A percentile compares a stretch with the other conserved stretches of the same genome.
These are phyloP conservation scores for Clupea harengus DNA, from an alignment of 2,113 vertebrate genomes.

Conservation along the genomic window DNA sequence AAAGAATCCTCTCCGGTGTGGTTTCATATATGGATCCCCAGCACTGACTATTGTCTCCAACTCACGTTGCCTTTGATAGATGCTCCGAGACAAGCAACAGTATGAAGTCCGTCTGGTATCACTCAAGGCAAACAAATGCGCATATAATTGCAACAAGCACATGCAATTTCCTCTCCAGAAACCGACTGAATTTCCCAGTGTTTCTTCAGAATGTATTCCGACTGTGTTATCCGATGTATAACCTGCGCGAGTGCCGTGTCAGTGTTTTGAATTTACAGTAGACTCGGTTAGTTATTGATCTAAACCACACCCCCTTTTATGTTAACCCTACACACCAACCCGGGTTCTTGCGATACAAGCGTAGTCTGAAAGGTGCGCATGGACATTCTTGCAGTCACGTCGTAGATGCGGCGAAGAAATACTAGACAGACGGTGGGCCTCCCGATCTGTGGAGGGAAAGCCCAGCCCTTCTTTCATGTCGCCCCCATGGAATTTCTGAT, in stretches of 20 bases:
- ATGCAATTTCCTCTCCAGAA: not conserved
- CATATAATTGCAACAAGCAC: not conserved
- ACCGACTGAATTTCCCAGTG: not conserved
- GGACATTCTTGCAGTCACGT: slow-evolving; percentile 55
- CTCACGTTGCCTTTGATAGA: slow-evolving; percentile 2
- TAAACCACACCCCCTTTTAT: slow-evolving; percentile 67
- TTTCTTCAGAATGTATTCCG: slow-evolving; percentile 9
- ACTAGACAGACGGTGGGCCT: not conserved
- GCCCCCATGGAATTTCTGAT: not conserved
- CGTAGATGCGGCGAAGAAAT: not conserved
- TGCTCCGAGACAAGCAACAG: not conserved
- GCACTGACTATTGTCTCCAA: slow-evolving; percentile 15
- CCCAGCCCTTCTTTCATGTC: not conserved
- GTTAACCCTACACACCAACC: slow-evolving; percentile 64
- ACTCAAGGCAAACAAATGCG: slow-evolving; percentile 8
- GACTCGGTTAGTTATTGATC: slow-evolving; percentile 51
- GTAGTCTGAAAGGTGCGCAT: not conserved
- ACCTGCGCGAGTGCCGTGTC: not conserved
- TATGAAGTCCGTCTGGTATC: slow-evolving; percentile 13
- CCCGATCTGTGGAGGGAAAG: not conserved
- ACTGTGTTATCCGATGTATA: not conserved
- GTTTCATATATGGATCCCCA: not conserved
- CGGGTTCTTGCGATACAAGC: slow-evolving; percentile 21
- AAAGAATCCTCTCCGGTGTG: not conserved
- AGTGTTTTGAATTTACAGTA: slow-evolving; percentile 43